phyloP scores from a whole-genome alignment of 2,113 vertebrate species.

The Falco punctatus region DNA sequence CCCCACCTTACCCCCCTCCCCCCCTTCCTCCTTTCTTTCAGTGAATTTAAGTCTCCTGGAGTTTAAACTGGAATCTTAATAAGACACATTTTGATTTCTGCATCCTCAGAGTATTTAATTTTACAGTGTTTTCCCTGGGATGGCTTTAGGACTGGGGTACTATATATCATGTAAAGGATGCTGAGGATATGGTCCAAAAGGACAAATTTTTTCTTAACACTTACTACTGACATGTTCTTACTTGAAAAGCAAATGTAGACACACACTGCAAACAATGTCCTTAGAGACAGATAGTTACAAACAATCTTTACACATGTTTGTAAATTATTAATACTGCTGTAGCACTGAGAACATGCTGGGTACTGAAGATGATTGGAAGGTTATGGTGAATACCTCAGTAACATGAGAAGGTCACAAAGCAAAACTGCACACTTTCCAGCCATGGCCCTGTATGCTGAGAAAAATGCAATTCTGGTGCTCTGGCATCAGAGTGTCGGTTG shows the following conservation, averaged over 20 bases:
- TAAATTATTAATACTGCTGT: neutral
- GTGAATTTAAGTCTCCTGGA: neutral
- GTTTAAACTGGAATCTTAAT: neutral
- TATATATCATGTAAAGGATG: neutral
- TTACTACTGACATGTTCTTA: neutral
- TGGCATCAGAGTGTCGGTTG: neutral
- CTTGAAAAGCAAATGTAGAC: neutral
- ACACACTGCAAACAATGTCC: neutral
- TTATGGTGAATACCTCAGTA: neutral
- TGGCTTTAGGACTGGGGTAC: neutral
- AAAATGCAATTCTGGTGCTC: neutral
- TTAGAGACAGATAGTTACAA: neutral
- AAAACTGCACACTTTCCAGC: neutral
- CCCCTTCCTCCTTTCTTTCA: neutral
- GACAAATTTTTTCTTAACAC: neutral
- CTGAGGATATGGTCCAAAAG: neutral
- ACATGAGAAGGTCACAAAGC: neutral
- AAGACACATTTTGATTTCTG: neutral
- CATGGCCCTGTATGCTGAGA: neutral
- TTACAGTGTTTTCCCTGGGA: neutral
- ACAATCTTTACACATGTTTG: neutral
- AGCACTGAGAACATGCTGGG: neutral
- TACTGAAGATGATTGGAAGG: neutral
- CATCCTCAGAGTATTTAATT: neutral
- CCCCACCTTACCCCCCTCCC: too few species aligned